Conservation (phyloP, 2,797 vertebrate genomes). For the Argentina silus region DNA sequence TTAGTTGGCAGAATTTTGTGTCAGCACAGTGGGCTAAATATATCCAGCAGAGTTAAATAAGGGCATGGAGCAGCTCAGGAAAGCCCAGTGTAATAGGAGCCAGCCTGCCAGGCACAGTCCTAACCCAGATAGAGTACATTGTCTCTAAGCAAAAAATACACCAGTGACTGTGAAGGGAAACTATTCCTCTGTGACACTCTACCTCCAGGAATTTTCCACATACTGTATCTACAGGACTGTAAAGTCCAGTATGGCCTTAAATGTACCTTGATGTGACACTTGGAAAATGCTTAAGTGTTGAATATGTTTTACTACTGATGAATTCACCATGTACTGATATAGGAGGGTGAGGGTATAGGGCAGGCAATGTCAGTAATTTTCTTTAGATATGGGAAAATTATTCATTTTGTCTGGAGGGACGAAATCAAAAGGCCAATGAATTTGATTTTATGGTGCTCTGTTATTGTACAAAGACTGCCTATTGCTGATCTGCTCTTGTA, state of each 20-base stretch:
- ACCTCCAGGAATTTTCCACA: constrained; percentile 80
- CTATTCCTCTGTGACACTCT: constrained; percentile 77
- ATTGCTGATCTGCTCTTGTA: constrained; percentile 27
- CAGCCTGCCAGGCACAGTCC: constrained; percentile 56
- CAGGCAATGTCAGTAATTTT: neutral
- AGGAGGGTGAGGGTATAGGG: neutral
- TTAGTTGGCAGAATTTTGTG: constrained; percentile 79
- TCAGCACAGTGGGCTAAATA: constrained; percentile 79
- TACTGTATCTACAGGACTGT: constrained; percentile 54
- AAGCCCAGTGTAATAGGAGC: constrained; percentile 80
- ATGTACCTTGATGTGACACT: constrained; percentile 34
- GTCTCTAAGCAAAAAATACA: constrained; percentile 78
- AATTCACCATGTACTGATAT: constrained; percentile 18
- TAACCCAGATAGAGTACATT: constrained; percentile 76
- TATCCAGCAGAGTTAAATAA: constrained; percentile 82
- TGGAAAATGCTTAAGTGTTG: constrained; percentile 32
- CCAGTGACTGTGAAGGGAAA: constrained; percentile 79
- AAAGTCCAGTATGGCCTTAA: constrained; percentile 70
- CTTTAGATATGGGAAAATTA: neutral
- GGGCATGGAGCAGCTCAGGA: constrained; percentile 80
- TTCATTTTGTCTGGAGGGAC: neutral
- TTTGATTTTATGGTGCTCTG: neutral
- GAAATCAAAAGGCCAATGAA: neutral
- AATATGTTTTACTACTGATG: constrained; percentile 28
- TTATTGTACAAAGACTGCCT: neutral